These are phyloP conservation scores for Hemithea aestivaria DNA, from an alignment of 2,888 invertebrate species.

Conservation along the genomic window DNA sequence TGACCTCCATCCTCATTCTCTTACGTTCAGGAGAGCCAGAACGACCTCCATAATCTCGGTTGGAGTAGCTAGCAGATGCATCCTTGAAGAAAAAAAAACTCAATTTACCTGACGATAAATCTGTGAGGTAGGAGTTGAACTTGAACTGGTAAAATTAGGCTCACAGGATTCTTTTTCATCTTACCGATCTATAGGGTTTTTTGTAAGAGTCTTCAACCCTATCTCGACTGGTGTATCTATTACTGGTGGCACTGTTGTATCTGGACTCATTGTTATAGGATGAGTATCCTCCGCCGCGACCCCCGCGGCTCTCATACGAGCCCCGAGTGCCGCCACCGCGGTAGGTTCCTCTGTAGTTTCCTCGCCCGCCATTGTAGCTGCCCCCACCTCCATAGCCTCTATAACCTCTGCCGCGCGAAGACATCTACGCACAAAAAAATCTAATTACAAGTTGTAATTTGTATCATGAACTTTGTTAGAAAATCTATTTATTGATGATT, in stretches of 20 bases:
- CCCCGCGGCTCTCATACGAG: constrained; percentile 61
- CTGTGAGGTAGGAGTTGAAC: too few relatives aligned
- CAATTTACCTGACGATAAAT: too few relatives aligned
- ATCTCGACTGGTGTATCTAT: constrained; percentile 60
- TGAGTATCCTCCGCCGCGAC: constrained; percentile 63
- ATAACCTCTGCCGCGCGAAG: constrained; percentile 69
- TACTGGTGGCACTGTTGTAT: constrained; percentile 57
- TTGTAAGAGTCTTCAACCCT: constrained; percentile 71
- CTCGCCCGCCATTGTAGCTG: constrained; percentile 54
- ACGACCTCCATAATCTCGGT: constrained; percentile 75
- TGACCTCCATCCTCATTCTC: constrained; percentile 81
- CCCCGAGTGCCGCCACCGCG: constrained; percentile 60
- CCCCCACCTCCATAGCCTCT: constrained; percentile 59
- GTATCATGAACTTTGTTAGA: too few relatives aligned
- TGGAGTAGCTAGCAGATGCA: constrained; percentile 68
- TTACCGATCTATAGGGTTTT: constrained; percentile 70
- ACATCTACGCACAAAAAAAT: constrained; percentile 52
- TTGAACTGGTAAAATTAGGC: too few relatives aligned
- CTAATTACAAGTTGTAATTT: neutral
- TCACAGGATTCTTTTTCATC: constrained; percentile 14
- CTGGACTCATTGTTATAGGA: constrained; percentile 66
- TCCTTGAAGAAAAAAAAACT: constrained; percentile 47
- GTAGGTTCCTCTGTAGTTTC: constrained; percentile 62
- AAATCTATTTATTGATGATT: too few relatives aligned
- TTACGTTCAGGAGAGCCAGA: constrained; percentile 82